phyloP scores from a whole-genome alignment of 2,113 vertebrate genomes.

The Murina feae region DNA sequence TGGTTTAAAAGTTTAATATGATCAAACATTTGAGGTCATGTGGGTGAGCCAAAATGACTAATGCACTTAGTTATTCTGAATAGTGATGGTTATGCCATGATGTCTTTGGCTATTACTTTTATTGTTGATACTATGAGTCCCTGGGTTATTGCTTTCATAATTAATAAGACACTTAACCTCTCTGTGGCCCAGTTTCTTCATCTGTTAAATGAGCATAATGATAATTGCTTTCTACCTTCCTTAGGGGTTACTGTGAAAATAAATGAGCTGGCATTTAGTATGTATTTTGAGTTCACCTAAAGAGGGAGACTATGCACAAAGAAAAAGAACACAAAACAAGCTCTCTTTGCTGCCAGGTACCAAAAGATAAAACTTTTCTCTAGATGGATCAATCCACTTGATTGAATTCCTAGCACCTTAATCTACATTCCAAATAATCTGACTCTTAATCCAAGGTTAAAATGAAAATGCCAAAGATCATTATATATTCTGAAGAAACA shows the following conservation, averaged over 20 bases:
- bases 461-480: background rate
- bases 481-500: background rate
- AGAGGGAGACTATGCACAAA: background rate
- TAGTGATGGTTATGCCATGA: background rate
- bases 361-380: background rate
- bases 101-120: background rate
- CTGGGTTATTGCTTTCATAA: conserved; percentile 35
- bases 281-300: background rate
- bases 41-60: conserved; percentile 19
- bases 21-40: conserved; percentile 44
- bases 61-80: background rate
- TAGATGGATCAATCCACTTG: background rate
- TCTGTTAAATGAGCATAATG: conserved; percentile 50
- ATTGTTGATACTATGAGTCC: background rate
- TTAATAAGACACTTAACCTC: conserved; percentile 55
- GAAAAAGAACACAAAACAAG: background rate
- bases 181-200: conserved; percentile 21
- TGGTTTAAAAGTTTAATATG: conserved; percentile 17
- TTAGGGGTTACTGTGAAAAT: conserved; percentile 12
- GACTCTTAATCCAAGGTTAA: background rate
- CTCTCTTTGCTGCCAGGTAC: background rate
- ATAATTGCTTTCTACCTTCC: conserved; percentile 46
- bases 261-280: background rate
- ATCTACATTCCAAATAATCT: background rate
- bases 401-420: background rate